Evolutionary conservation across 1,140 invertebrate genomes (phyloP).

Genomic region (Scaptomyza montana): DNA sequence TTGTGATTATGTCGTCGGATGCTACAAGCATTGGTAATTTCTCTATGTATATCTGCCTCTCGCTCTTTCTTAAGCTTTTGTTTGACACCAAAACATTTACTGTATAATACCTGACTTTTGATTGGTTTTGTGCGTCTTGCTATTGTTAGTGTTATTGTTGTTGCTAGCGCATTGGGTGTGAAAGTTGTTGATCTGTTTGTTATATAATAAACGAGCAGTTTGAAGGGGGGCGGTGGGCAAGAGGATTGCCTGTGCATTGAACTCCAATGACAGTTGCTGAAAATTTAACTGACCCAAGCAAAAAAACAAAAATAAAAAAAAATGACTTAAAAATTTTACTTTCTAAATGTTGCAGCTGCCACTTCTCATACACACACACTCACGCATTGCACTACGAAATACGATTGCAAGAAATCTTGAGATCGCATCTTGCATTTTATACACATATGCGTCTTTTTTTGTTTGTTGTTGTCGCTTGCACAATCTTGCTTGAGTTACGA

Average conservation of each 20-base stretch:
- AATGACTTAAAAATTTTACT: slow-evolving; percentile 51
- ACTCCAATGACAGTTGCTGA: slow-evolving; percentile 74
- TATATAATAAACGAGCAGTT: slow-evolving; percentile 56
- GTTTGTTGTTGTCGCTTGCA: slow-evolving; percentile 46
- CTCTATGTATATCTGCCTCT: slow-evolving; percentile 14
- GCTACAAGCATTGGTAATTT: slow-evolving; percentile 72
- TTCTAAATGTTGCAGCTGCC: slow-evolving; percentile 69
- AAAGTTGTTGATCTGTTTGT: slow-evolving; percentile 77
- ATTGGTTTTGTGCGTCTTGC: slow-evolving; percentile 59
- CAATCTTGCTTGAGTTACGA: slow-evolving; percentile 64
- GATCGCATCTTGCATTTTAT: slow-evolving; percentile 65
- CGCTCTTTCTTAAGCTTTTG: slow-evolving; percentile 58
- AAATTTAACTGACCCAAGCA: slow-evolving; percentile 66
- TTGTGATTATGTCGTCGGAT: slow-evolving; percentile 71
- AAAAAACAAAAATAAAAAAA: neutral
- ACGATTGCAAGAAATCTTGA: slow-evolving; percentile 43
- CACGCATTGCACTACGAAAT: slow-evolving; percentile 28
- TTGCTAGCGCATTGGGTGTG: slow-evolving; percentile 69
- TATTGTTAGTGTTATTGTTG: slow-evolving; percentile 18
- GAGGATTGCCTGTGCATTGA: slow-evolving; percentile 60
- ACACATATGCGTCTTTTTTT: slow-evolving; percentile 2
- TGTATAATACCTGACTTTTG: slow-evolving; percentile 42
- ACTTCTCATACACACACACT: slow-evolving; percentile 19
- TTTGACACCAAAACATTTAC: slow-evolving; percentile 39
- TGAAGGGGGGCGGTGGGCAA: neutral